phyloP scores from a whole-genome alignment of 1,140 invertebrate genomes.

The Paralvinella palmiformis region DNA sequence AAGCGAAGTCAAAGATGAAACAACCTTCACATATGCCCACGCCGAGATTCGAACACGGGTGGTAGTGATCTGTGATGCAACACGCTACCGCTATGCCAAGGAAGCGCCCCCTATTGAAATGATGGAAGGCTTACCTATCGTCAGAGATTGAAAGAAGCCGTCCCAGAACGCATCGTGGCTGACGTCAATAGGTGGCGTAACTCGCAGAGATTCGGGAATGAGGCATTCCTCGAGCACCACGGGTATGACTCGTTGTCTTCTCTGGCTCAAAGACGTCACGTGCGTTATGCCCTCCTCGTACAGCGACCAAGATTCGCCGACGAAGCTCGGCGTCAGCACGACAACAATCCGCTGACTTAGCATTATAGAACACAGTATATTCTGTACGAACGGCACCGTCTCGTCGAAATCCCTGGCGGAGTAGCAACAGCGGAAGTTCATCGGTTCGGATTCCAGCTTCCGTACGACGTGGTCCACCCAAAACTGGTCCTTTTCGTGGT shows the following conservation, averaged over 20 bases:
- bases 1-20: too few species aligned
- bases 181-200: conserved; percentile 30
- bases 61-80: too few species aligned
- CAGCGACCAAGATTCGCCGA: conserved; percentile 31
- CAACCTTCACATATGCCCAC: too few species aligned
- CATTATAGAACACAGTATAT: conserved; percentile 37
- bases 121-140: conserved; percentile 26
- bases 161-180: conserved; percentile 33
- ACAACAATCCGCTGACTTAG: conserved; percentile 40
- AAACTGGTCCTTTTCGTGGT: conserved; percentile 31
- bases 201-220: conserved; percentile 34
- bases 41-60: too few species aligned
- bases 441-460: conserved; percentile 31
- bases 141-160: conserved; percentile 27
- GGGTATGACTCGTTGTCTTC: conserved; percentile 36
- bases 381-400: conserved; percentile 27
- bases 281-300: conserved; percentile 37
- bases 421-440: conserved; percentile 34
- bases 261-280: conserved; percentile 31
- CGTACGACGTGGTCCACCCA: conserved; percentile 33
- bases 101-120: too few species aligned
- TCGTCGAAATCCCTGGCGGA: conserved; percentile 18
- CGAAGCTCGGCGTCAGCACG: conserved; percentile 32
- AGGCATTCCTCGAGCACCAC: conserved; percentile 35
- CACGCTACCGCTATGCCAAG: too few species aligned